phyloP scores from a whole-genome alignment of 2,888 invertebrate genomes.

The Nesidiocoris tenuis region DNA sequence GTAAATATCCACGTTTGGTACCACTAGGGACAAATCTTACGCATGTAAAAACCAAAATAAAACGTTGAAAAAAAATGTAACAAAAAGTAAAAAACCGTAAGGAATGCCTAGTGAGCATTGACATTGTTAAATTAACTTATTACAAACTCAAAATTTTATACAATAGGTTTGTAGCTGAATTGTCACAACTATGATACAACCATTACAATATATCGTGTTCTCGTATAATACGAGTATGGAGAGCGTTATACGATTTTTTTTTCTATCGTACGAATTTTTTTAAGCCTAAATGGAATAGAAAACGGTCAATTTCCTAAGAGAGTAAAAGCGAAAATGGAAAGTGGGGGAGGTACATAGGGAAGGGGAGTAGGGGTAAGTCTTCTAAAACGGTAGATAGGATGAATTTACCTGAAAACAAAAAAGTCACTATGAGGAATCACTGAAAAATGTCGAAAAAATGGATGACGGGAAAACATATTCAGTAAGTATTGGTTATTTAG shows the following conservation, averaged over 20 bases:
- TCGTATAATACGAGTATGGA: neutral
- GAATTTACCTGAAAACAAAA: constrained; percentile 24
- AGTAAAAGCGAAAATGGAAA: neutral
- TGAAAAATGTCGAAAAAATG: too few relatives aligned
- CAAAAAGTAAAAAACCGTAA: constrained; percentile 8
- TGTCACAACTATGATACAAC: neutral
- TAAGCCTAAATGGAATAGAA: neutral
- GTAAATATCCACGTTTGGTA: too few relatives aligned
- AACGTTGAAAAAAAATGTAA: constrained; percentile 12
- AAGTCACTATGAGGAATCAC: neutral
- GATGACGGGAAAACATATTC: too few relatives aligned
- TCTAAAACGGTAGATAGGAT: constrained; percentile 1
- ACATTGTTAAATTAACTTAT: neutral
- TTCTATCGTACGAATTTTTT: neutral
- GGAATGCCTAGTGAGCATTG: constrained; percentile 14
- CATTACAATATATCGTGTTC: neutral
- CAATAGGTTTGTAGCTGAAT: neutral
- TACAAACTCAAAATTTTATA: neutral
- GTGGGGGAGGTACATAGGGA: neutral
- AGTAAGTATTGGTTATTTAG: too few relatives aligned
- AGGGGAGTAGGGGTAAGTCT: constrained; percentile 5
- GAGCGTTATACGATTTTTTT: neutral
- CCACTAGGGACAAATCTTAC: too few relatives aligned
- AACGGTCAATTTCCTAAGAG: neutral
- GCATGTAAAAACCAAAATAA: neutral